These are phyloP conservation scores for Trachurus trachurus DNA, from an alignment of 2,797 vertebrate genomes.

Conservation along the genomic window DNA sequence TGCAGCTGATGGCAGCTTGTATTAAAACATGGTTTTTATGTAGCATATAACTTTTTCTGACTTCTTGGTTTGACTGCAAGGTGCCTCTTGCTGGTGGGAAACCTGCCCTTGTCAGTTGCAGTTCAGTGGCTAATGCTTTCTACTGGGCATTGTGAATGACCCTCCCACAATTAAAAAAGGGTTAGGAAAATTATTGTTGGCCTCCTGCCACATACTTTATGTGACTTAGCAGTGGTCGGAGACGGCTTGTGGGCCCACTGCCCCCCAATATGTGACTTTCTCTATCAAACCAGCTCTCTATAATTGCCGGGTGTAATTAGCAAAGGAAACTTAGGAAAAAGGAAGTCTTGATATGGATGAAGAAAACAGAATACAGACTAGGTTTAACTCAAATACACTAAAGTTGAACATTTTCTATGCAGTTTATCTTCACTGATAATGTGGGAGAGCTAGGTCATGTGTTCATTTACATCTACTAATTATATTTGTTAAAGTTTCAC, in stretches of 20 bases:
- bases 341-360: conserved; percentile 36
- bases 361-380: conserved; percentile 17
- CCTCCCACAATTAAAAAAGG: conserved; percentile 80
- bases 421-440: conserved; percentile 3
- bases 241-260: conserved; percentile 56
- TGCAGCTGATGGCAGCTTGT: background rate
- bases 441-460: background rate
- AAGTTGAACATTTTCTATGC: conserved; percentile 8
- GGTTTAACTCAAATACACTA: conserved; percentile 9
- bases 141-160: conserved; percentile 72
- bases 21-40: conserved; percentile 24
- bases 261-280: conserved; percentile 63
- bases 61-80: conserved; percentile 55
- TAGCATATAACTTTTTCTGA: conserved; percentile 16
- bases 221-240: conserved; percentile 67
- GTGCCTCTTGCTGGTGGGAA: conserved; percentile 66
- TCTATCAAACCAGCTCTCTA: conserved; percentile 54
- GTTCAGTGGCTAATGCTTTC: conserved; percentile 77
- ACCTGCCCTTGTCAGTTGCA: conserved; percentile 71
- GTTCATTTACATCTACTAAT: conserved; percentile 12
- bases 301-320: conserved; percentile 64
- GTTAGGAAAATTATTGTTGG: conserved; percentile 80
- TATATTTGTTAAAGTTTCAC: background rate
- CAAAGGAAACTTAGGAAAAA: conserved; percentile 40
- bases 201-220: conserved; percentile 75